phyloP scores from a whole-genome alignment of 1,140 invertebrate genomes.

The Tachypleus tridentatus region DNA sequence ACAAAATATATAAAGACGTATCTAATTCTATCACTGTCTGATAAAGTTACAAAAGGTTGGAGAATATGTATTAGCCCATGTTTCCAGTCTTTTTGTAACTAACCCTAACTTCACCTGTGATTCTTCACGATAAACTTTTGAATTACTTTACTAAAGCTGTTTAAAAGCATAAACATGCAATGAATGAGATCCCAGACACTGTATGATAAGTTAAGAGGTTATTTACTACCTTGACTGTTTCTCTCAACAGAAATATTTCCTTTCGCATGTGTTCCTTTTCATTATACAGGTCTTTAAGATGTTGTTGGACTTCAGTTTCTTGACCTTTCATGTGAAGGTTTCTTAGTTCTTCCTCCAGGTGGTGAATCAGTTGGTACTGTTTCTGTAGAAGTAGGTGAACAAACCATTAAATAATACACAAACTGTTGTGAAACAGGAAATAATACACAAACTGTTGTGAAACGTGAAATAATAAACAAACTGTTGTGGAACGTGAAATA shows the following conservation, averaged over 20 bases:
- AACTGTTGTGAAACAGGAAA: no score
- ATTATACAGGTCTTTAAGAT: constrained; percentile 78
- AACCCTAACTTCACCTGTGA: background rate
- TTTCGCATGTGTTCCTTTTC: constrained; percentile 91
- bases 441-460: no score
- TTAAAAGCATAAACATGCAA: background rate
- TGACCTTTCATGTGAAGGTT: constrained; percentile 59
- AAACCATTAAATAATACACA: background rate
- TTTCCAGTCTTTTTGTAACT: background rate
- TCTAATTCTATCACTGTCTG: background rate
- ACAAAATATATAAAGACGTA: no score
- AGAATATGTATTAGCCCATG: background rate
- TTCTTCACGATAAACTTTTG: background rate
- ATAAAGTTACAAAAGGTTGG: background rate
- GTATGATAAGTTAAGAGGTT: constrained; percentile 19
- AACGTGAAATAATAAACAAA: no score
- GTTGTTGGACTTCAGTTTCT: constrained; percentile 76
- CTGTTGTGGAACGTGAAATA: no score
- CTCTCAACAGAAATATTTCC: constrained; percentile 85
- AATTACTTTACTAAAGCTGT: background rate
- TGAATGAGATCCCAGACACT: background rate
- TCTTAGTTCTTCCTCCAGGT: constrained; percentile 78
- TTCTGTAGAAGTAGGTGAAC: constrained; percentile 50
- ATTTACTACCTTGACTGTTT: constrained; percentile 71
- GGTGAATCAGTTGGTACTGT: constrained; percentile 87